These are phyloP conservation scores for Sympetrum striolatum DNA, from an alignment of 2,888 invertebrate genomes.

Conservation along the genomic window DNA sequence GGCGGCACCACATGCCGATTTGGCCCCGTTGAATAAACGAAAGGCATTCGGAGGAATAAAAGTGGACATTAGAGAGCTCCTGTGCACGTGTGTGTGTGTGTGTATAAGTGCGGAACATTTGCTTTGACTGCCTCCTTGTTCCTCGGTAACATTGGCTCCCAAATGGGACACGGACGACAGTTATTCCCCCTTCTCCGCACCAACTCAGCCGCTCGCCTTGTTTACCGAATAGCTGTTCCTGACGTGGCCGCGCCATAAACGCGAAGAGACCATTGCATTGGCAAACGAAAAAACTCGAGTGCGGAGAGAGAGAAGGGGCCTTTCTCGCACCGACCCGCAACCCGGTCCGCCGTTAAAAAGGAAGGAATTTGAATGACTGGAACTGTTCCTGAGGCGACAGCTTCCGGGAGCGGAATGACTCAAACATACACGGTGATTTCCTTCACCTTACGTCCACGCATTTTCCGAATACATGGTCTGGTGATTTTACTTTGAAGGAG, in stretches of 20 bases:
- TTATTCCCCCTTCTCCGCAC: neutral
- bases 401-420: neutral
- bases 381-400: neutral
- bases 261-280: conserved; percentile 7
- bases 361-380: conserved; percentile 35
- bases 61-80: neutral
- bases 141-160: conserved; percentile 18
- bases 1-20: neutral
- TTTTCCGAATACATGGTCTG: no score
- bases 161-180: conserved; percentile 9
- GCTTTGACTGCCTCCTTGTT: conserved; percentile 36
- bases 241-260: conserved; percentile 32
- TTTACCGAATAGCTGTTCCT: conserved; percentile 42
- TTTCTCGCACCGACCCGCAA: neutral
- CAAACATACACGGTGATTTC: neutral
- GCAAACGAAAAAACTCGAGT: neutral
- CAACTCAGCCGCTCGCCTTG: neutral
- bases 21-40: neutral
- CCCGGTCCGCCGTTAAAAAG: conserved; percentile 11
- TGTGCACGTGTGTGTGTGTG: neutral
- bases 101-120: neutral
- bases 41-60: neutral
- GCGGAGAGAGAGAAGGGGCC: neutral
- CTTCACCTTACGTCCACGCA: no score
- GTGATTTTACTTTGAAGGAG: no score